Evolutionary conservation across 2,888 invertebrate genomes (phyloP), one percentile per base, ranked within the genome.

Genomic region (Pristionchus fissidentatus): DNA sequence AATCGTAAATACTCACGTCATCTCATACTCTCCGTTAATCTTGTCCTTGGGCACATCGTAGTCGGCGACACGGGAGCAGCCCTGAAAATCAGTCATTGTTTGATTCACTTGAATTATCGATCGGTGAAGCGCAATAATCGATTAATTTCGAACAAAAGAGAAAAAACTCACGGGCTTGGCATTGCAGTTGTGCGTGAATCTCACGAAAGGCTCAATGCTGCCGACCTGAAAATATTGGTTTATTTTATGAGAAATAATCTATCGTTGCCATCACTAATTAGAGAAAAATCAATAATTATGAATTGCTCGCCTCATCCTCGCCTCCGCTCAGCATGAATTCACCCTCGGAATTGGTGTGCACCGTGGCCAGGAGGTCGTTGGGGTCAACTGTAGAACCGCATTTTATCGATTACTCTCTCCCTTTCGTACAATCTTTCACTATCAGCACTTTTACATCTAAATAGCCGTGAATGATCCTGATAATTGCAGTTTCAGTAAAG

Each of bases 201-300:
- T 75, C 43, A 89, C 73, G 85, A 84, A 89, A 55, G 89, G 89
- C 84, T 89, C 89, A 62, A 89, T 89, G 73, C 85, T 86, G 38
- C 88, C 88, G 70, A 89, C 85, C 85, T 85, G 79, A 10, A 26
- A n/a, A n/a, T 77, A 49, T 29, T 49, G 49, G 49, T 75, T 75
- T 13, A 15, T 73, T 38, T 38, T 7, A 13, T 26, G 3, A 32
- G 38, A 35, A 66, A 5, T 22, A 66, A 2, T 22, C 8, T 38
- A 35, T n/a, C 22, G 41, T 41, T 43, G 32, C 43, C 2, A n/a
- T 66, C 70, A 5, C 38, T 43, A 10, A 38, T 7, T 26, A 49
- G 10, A 15, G 19, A 15, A 19, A 49, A 10, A 49, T 49, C 13
- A 49, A 49, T 49, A 10, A 49, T 10, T 49, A 15, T 49, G 13